Evolutionary conservation across 2,888 invertebrate species (phyloP), one percentile per base, ranked within the genome.

Genomic region (Ommatoiulus sabulosus): DNA sequence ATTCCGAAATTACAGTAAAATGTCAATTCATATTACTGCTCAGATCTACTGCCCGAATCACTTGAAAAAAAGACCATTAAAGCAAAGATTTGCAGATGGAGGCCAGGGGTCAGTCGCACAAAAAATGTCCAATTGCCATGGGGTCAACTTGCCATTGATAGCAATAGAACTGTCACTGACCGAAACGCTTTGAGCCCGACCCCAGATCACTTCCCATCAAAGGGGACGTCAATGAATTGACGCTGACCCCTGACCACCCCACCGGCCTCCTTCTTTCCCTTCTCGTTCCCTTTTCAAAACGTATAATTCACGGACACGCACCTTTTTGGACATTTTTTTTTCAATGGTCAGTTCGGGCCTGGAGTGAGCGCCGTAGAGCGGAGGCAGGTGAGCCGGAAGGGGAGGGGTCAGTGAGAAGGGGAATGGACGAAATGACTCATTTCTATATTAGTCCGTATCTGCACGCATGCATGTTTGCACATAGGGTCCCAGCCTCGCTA

Each of bases 171-270:
- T 88, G 44, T 88, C 84, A 84, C 4, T 88, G 88, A 88, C 88
- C 88, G 43, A 44, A 85, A 48, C 85, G 44, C 44, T 84, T 88
- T 48, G 46, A 46, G 88, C 10, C 84, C 88, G 63, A 84, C 72
- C 85, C 84, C 88, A 84, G 88, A 88, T 88, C 84, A 88, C 88
- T 88, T 88, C 84, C 87, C 80, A 87, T 80, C 63, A 80, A 43
- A 46, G 87, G 44, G 84, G 15, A 87, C 44, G 72, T 46, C 20
- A 87, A 87, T 63, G n/a, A 17, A 63, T 87, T 87, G 17, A 87
- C 87, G 48, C 35, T 43, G 87, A 87, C 87, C 44, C 57, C 52
- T 84, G 35, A 88, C 43, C 43, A 43, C 88, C 80, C 44, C 46
- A 44, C n/a, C 88, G 15, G 24, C 43, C 84, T 35, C 46, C 88